Conservation (phyloP, 2,888 invertebrate genomes). For the Hemistola chrysoprasaria region DNA sequence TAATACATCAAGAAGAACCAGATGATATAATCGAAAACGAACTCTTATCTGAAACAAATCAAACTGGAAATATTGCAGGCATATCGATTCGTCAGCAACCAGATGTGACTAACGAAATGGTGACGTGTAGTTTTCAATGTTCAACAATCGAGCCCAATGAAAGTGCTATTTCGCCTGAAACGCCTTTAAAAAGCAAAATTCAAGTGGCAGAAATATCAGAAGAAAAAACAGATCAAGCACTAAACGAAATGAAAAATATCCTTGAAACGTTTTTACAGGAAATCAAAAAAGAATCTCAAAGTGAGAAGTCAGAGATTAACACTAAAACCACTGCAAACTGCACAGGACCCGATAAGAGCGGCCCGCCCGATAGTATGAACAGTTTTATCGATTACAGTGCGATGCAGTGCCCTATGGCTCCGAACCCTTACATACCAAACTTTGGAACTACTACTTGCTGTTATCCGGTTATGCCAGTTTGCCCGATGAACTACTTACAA, state of each 20-base stretch:
- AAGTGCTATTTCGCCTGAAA: slow-evolving; percentile 37
- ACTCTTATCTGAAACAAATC: slow-evolving; percentile 23
- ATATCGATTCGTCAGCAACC: slow-evolving; percentile 14
- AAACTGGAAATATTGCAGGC: slow-evolving; percentile 17
- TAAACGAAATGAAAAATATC: slow-evolving; percentile 72
- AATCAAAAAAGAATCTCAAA: slow-evolving; percentile 62
- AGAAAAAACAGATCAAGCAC: slow-evolving; percentile 64
- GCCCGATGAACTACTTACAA: slow-evolving; percentile 60
- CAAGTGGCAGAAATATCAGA: slow-evolving; percentile 43
- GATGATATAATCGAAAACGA: slow-evolving; percentile 32
- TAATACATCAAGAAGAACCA: slow-evolving; percentile 23
- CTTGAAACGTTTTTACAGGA: slow-evolving; percentile 65
- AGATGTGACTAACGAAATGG: slow-evolving; percentile 33
- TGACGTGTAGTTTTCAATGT: slow-evolving; percentile 40
- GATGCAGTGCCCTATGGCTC: slow-evolving; percentile 36
- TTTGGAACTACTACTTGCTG: slow-evolving; percentile 62
- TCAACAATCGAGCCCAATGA: slow-evolving; percentile 36
- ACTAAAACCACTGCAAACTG: slow-evolving; percentile 33
- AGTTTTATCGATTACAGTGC: slow-evolving; percentile 40
- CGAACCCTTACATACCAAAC: slow-evolving; percentile 41
- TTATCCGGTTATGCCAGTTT: slow-evolving; percentile 63
- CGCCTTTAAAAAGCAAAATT: slow-evolving; percentile 48
- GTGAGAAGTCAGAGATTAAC: slow-evolving; percentile 44
- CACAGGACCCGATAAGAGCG: slow-evolving; percentile 32
- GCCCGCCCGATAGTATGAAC: slow-evolving; percentile 39